A percentile compares a stretch with the other conserved stretches of the same genome.
Evolutionary conservation across 2,113 vertebrate genomes (phyloP).

Genomic region (Sceloporus undulatus): DNA sequence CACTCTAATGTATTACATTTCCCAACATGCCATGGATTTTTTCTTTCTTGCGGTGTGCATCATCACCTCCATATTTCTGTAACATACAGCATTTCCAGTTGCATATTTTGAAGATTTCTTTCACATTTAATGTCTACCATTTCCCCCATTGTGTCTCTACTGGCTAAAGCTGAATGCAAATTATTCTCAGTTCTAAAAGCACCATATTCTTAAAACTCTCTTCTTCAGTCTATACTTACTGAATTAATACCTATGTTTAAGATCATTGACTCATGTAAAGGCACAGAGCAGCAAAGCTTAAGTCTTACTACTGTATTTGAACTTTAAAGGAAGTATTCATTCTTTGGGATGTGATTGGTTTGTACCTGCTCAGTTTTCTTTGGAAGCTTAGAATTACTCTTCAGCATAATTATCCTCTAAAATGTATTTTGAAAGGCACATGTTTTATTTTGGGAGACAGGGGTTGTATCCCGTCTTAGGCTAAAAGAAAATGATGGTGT

Average conservation of each 20-base stretch:
- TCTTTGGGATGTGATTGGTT: conserved; percentile 5
- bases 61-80: conserved; percentile 12
- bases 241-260: conserved; percentile 61
- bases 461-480: neutral
- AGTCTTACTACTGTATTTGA: conserved; percentile 50
- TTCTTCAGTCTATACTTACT: conserved; percentile 53
- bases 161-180: conserved; percentile 32
- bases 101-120: conserved; percentile 52
- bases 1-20: too few relatives aligned
- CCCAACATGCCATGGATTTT: too few relatives aligned
- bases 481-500: neutral
- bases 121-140: conserved; percentile 37
- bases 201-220: conserved; percentile 58
- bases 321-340: conserved; percentile 42
- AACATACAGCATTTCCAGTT: conserved; percentile 42
- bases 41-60: conserved; percentile 15
- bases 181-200: conserved; percentile 52
- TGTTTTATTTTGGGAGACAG: conserved; percentile 9
- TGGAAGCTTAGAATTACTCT: conserved; percentile 37
- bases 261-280: conserved; percentile 61
- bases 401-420: conserved; percentile 17
- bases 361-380: conserved; percentile 1
- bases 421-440: conserved; percentile 27
- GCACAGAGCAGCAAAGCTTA: conserved; percentile 61
- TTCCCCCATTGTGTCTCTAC: conserved; percentile 22